Evolutionary conservation across 2,797 vertebrate genomes (phyloP).

Genomic region (Phoeniculus purpureus): DNA sequence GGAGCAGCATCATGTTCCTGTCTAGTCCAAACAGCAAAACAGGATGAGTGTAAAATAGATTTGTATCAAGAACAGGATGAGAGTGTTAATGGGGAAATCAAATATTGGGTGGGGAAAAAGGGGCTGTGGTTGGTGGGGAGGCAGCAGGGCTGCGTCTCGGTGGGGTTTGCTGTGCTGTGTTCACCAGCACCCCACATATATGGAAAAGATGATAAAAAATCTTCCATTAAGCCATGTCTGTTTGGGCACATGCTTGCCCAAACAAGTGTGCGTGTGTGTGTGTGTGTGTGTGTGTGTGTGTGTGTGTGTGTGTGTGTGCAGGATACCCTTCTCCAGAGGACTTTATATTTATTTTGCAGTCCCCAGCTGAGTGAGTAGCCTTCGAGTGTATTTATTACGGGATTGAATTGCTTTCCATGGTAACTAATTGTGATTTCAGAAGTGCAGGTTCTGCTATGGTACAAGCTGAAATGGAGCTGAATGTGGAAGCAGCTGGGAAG

Average conservation of each 20-base stretch:
- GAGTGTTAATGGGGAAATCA: not conserved
- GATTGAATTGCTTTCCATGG: constrained; percentile 55
- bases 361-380: not conserved
- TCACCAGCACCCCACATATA: fast-evolving
- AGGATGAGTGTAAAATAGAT: not conserved
- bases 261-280: no score
- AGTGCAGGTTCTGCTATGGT: constrained; percentile 8
- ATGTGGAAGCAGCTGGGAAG: constrained; percentile 45
- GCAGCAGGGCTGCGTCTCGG: fast-evolving
- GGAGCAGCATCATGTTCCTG: not conserved
- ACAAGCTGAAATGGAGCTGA: constrained; percentile 41
- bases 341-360: not conserved
- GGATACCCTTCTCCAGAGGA: not conserved
- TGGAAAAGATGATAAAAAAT: not conserved
- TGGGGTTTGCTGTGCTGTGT: not conserved
- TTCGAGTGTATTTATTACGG: not conserved
- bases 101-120: fast-evolving
- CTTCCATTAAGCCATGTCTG: not conserved
- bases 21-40: not conserved
- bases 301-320: no score
- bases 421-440: constrained; percentile 60
- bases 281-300: no score
- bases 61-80: not conserved
- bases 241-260: not conserved
- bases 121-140: fast-evolving